phyloP scores from a whole-genome alignment of 2,113 vertebrate species.

The Myotis lucifugus region DNA sequence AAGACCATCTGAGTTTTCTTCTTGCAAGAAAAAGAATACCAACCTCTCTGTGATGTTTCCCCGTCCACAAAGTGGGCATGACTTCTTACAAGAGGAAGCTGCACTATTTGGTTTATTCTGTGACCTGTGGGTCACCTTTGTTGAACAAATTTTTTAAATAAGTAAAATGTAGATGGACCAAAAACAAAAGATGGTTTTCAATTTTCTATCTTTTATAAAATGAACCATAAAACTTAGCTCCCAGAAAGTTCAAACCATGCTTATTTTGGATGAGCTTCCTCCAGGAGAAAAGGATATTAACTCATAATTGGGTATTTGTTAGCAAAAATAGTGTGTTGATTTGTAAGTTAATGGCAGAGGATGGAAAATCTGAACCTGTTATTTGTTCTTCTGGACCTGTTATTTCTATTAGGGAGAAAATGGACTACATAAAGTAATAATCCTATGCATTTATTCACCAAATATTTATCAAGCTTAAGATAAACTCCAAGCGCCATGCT shows the following conservation, averaged over 20 bases:
- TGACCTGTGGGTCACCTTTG: neutral
- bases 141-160: neutral
- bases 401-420: neutral
- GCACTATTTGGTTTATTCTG: neutral
- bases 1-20: neutral
- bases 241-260: neutral
- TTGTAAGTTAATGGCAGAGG: neutral
- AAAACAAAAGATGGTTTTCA: neutral
- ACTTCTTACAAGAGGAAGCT: neutral
- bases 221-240: neutral
- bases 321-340: neutral
- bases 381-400: neutral
- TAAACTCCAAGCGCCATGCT: neutral
- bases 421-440: neutral
- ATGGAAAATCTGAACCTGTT: neutral
- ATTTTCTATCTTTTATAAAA: slow-evolving; percentile 28
- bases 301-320: neutral
- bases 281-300: neutral
- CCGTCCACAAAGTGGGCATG: neutral
- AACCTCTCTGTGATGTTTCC: neutral
- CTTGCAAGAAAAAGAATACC: neutral
- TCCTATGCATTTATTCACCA: neutral
- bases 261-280: slow-evolving; percentile 5
- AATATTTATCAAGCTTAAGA: slow-evolving; percentile 1
- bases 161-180: neutral